Conservation (phyloP, 2,797 vertebrate species). For the Notolepis coatsorum region DNA sequence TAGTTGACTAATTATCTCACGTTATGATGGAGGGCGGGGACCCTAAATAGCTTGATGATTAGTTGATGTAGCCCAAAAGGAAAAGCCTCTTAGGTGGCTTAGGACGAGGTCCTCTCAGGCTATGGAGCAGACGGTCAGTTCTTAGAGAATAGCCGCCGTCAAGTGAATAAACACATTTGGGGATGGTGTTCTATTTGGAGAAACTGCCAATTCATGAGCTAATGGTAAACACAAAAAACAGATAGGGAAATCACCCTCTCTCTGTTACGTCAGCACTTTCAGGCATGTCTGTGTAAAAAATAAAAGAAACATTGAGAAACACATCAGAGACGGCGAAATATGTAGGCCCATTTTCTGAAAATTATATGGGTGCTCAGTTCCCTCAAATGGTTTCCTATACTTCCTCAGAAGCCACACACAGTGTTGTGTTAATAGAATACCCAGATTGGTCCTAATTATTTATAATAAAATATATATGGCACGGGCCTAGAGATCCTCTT, state of each 20-base stretch:
- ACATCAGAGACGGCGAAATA: too few relatives aligned
- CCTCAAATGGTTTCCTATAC: too few relatives aligned
- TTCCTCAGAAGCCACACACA: too few relatives aligned
- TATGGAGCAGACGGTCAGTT: not conserved
- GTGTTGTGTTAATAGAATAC: too few relatives aligned
- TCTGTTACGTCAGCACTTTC: not conserved
- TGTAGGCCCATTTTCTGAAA: too few relatives aligned
- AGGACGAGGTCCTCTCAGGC: conserved; percentile 36
- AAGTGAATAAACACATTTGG: not conserved
- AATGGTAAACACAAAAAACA: not conserved
- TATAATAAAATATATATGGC: too few relatives aligned
- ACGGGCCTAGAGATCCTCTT: too few relatives aligned
- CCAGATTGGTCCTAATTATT: too few relatives aligned
- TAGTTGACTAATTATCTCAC: conserved; percentile 40
- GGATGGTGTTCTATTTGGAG: conserved; percentile 1
- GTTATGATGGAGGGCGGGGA: conserved; percentile 38
- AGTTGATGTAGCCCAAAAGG: conserved; percentile 67
- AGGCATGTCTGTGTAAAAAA: not conserved
- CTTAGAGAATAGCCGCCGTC: conserved; percentile 25
- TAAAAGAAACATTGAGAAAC: too few relatives aligned
- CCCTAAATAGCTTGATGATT: conserved; percentile 64
- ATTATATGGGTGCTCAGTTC: too few relatives aligned
- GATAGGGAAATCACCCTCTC: not conserved
- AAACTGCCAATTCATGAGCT: conserved; percentile 1
- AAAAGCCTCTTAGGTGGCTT: conserved; percentile 77